Conservation (phyloP, 2,113 vertebrate genomes). For the Collichthys lucidus region DNA sequence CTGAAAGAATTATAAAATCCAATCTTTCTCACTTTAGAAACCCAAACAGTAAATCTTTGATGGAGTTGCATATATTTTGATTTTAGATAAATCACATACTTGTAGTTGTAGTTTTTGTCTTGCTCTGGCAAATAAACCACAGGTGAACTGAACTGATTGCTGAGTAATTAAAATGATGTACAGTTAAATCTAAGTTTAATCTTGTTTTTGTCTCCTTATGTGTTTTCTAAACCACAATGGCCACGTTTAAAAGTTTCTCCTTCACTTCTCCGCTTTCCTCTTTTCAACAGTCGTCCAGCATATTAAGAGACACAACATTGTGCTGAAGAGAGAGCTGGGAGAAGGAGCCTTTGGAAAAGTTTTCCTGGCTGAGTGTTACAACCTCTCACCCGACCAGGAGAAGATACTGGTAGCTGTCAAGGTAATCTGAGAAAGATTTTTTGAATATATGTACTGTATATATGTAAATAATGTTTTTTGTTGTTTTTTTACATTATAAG, state of each 20-base stretch:
- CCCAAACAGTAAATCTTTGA: neutral
- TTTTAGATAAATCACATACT: neutral
- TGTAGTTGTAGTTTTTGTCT: no score
- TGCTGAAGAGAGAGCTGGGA: slow-evolving; percentile 96
- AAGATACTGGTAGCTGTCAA: slow-evolving; percentile 99
- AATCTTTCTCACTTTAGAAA: neutral
- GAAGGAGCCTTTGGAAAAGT: slow-evolving; percentile 99
- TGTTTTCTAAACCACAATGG: neutral
- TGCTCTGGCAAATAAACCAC: neutral
- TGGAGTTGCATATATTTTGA: neutral
- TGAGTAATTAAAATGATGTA: neutral
- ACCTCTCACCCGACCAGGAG: slow-evolving; percentile 94
- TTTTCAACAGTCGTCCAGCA: slow-evolving; percentile 93
- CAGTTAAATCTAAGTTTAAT: no score
- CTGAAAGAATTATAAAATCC: neutral
- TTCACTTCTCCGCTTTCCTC: slow-evolving; percentile 47
- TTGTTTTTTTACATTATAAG: neutral
- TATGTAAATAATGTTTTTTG: no score
- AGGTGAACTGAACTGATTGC: neutral
- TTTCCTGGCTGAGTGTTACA: slow-evolving; percentile 98
- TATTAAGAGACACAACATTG: slow-evolving; percentile 98
- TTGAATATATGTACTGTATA: no score
- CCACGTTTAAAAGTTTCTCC: neutral
- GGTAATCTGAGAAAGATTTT: slow-evolving; percentile 80
- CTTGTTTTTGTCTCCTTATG: neutral